Evolutionary conservation across 2,113 vertebrate species (phyloP).

Genomic region (Scomber colias): DNA sequence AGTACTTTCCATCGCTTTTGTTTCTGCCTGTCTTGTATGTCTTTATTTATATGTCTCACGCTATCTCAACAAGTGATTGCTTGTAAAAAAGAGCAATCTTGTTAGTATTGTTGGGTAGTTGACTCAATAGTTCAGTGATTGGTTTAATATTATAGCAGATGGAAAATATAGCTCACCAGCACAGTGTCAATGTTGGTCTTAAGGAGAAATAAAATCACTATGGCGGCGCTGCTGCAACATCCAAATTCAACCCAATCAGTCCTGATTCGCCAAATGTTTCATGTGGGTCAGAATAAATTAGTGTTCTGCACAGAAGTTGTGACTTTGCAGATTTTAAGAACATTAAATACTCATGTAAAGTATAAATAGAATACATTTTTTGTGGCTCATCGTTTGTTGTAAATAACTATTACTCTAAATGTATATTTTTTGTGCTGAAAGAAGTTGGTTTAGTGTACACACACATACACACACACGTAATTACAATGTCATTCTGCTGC

Average conservation of each 20-base stretch:
- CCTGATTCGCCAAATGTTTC: neutral
- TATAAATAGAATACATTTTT: no score
- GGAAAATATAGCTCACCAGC: no score
- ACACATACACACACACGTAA: constrained; percentile 7
- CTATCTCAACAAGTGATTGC: neutral
- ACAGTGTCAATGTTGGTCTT: neutral
- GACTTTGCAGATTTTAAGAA: neutral
- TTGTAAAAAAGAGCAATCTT: no score
- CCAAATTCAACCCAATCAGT: neutral
- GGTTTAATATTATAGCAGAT: neutral
- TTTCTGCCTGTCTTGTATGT: neutral
- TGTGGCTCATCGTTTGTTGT: no score
- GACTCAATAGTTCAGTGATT: neutral
- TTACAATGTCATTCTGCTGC: constrained; percentile 17
- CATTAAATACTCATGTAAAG: no score
- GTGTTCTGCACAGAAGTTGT: neutral
- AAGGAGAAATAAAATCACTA: no score
- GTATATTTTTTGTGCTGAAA: no score
- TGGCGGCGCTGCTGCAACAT: no score
- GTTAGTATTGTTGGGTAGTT: no score
- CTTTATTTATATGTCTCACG: neutral
- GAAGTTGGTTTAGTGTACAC: no score
- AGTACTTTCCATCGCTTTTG: neutral
- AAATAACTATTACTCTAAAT: no score
- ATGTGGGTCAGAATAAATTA: neutral